A percentile compares a stretch with the other conserved stretches of the same genome.
These are phyloP conservation scores for Anas georgica DNA, from an alignment of 2,797 vertebrate species.

Conservation along the genomic window DNA sequence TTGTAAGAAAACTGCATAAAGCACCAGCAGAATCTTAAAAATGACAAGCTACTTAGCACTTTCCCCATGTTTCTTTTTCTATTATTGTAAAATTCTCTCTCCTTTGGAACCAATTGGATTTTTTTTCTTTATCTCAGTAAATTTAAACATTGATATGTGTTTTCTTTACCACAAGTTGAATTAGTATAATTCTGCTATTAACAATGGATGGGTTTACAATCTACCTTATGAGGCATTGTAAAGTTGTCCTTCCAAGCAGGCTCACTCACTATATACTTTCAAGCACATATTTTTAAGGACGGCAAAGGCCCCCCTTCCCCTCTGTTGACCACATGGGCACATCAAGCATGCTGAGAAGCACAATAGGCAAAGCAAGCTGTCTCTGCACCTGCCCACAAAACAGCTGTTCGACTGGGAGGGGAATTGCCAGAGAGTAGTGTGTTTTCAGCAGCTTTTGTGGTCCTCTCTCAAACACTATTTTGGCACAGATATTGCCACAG, in stretches of 20 bases:
- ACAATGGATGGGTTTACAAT: background rate
- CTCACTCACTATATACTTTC: background rate
- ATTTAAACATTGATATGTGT: background rate
- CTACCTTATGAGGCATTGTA: background rate
- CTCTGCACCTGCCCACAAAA: constrained; percentile 3
- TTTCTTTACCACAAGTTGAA: background rate
- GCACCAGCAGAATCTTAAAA: background rate
- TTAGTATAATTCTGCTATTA: background rate
- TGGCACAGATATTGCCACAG: background rate
- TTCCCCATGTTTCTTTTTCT: background rate
- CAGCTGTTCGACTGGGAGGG: background rate
- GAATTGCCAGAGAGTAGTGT: rapidly evolving
- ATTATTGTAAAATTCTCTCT: background rate
- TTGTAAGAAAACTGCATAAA: background rate
- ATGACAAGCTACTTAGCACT: background rate
- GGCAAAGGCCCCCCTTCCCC: background rate
- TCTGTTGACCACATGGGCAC: background rate
- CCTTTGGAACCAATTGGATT: background rate
- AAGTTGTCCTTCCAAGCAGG: background rate
- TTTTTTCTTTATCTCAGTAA: background rate
- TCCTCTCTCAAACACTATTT: background rate
- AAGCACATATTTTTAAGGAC: background rate
- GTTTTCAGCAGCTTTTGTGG: background rate
- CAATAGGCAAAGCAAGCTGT: background rate
- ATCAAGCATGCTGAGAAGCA: background rate